phyloP scores from a whole-genome alignment of 2,113 vertebrate species.

The Hydrolagus affinis region DNA sequence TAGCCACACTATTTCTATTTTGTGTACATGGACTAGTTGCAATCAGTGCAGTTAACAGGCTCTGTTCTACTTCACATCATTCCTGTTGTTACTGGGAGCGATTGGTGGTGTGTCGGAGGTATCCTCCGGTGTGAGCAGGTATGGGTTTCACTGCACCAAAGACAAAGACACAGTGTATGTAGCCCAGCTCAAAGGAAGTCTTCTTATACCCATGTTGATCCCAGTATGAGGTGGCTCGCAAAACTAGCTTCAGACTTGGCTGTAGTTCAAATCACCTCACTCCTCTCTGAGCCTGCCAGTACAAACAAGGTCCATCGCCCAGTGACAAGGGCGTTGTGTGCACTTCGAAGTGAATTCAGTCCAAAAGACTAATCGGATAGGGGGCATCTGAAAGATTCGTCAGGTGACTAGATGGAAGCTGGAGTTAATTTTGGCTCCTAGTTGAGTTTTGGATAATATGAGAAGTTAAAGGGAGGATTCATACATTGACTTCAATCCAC shows the following conservation, averaged over 20 bases:
- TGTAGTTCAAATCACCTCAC: not conserved
- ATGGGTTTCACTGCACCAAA: not conserved
- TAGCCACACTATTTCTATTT: too few species aligned
- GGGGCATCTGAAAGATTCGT: not conserved
- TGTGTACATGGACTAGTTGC: too few species aligned
- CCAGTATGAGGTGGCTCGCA: not conserved
- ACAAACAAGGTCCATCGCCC: not conserved
- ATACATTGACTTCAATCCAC: not conserved
- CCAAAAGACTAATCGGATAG: not conserved
- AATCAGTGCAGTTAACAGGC: too few species aligned
- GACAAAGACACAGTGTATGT: not conserved
- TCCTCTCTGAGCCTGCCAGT: too few species aligned
- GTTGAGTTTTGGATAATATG: not conserved
- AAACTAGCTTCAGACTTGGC: not conserved
- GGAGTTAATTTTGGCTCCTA: slow-evolving; percentile 2
- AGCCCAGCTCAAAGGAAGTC: not conserved
- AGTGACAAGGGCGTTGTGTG: not conserved
- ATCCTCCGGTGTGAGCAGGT: not conserved
- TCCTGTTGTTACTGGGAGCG: too few species aligned
- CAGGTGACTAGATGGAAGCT: not conserved
- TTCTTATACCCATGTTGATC: not conserved
- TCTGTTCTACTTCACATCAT: too few species aligned
- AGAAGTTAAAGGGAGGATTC: not conserved
- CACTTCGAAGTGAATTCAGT: not conserved
- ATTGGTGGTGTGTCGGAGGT: not conserved